Evolutionary conservation across 2,113 vertebrate genomes (phyloP), one percentile per base, ranked within the genome.

Genomic region (Struthidea cinerea): DNA sequence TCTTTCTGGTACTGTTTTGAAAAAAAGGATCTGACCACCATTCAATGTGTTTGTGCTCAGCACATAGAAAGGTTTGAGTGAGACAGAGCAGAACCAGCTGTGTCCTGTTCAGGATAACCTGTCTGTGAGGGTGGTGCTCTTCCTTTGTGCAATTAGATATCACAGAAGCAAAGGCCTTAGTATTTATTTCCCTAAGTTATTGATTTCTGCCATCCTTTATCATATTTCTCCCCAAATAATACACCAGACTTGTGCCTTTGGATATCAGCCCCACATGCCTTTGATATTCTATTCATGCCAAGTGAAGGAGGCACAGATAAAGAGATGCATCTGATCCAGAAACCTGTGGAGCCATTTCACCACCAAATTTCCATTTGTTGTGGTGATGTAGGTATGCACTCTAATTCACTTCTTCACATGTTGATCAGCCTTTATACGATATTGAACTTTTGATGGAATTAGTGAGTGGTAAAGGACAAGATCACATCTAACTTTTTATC

Each of bases 181-280:
- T n/a, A 44, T 71, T 71, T 44, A 22, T 90, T 92, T 64, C 19
- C 11, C 2, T 32, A 32, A 60, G 4, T 57, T 65, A 47, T 3
- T 61, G 11, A 21, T 86, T 77, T 84, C 42, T 84, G 41, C 15
- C 50, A 73, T 71, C 7, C 7, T 46, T 50, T 78, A 7, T 59
- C 23, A 12, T 33, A 42, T 49, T 28, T 81, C 9, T 77, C 42
- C 42, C 22, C 21, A 64, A 9, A 53, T 63, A 35, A 59, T 7
- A 35, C 4, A 7, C 10, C 22, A 65, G 50, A 6, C 17, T 78
- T 3, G 1, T 1, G 1, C 33, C 59, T 78, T 27, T 10, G 10
- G 8, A 0, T n/a, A 21, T 53, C 16, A 52, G 2, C 10, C 82
- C 19, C 39, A 41, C 5, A 0, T 10, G 3, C 17, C 75, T 87